A percentile compares a stretch with the other conserved stretches of the same genome.
Conservation (phyloP, 2,888 invertebrate species). For the Idaea biselata region DNA sequence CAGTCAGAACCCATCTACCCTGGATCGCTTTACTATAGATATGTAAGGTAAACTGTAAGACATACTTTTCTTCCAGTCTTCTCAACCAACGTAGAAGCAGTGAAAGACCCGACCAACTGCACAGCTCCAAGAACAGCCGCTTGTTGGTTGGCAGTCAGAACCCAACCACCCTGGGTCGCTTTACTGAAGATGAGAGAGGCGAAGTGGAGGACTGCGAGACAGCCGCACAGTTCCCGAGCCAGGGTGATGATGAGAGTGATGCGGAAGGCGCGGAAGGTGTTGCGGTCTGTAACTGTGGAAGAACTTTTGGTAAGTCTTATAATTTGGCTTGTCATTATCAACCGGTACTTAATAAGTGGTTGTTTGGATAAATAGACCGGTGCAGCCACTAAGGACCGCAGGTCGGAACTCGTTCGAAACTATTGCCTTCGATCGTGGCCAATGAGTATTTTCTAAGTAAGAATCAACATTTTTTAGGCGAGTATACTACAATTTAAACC, state of each 20-base stretch:
- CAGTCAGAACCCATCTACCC: slow-evolving; percentile 51
- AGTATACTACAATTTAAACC: too few relatives aligned
- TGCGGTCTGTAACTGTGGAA: slow-evolving; percentile 56
- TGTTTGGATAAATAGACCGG: too few relatives aligned
- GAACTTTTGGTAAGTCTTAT: not conserved
- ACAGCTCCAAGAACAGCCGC: slow-evolving; percentile 62
- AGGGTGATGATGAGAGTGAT: slow-evolving; percentile 73
- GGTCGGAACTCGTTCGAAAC: too few relatives aligned
- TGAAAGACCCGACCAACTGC: slow-evolving; percentile 65
- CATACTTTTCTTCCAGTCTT: slow-evolving; percentile 67
- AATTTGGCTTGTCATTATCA: too few relatives aligned
- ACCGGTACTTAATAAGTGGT: too few relatives aligned
- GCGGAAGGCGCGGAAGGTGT: slow-evolving; percentile 74
- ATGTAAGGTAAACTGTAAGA: not conserved
- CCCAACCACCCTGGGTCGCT: slow-evolving; percentile 51
- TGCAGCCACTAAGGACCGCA: too few relatives aligned
- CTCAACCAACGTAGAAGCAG: slow-evolving; percentile 66
- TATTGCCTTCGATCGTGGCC: too few relatives aligned
- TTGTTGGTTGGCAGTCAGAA: slow-evolving; percentile 66
- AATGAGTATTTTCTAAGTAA: too few relatives aligned
- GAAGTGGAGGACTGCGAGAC: slow-evolving; percentile 70
- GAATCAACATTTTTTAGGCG: too few relatives aligned
- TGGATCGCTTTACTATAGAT: slow-evolving; percentile 67
- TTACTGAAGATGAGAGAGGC: slow-evolving; percentile 71
- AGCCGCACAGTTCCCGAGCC: slow-evolving; percentile 70